phyloP scores from a whole-genome alignment of 2,888 invertebrate genomes.

The Troides aeacus region DNA sequence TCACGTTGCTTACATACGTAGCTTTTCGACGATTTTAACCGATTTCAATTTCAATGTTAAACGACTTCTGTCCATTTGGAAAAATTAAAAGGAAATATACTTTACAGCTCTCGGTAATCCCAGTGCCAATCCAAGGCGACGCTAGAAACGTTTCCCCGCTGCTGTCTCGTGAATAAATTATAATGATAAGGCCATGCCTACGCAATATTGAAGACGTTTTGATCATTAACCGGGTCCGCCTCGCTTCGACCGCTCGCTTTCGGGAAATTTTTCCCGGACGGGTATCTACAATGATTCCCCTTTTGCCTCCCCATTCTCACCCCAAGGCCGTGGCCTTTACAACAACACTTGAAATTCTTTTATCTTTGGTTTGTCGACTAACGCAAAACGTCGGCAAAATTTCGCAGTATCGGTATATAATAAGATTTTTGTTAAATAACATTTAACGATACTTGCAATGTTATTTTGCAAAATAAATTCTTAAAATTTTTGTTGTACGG shows the following conservation, averaged over 20 bases:
- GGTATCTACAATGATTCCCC: constrained; percentile 50
- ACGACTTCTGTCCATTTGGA: constrained; percentile 6
- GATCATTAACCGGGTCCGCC: constrained; percentile 63
- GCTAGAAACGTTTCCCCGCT: constrained; percentile 43
- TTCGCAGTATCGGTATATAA: constrained; percentile 40
- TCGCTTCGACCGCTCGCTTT: constrained; percentile 46
- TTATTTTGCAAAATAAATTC: no score
- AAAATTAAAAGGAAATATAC: constrained; percentile 25
- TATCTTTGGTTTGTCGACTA: constrained; percentile 56
- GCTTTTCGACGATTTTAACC: constrained; percentile 34
- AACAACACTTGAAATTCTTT: constrained; percentile 65
- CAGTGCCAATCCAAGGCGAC: constrained; percentile 32
- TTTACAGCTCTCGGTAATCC: constrained; percentile 31
- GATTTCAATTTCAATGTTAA: constrained; percentile 1
- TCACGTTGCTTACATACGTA: no score
- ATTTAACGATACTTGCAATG: not conserved
- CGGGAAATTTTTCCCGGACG: constrained; percentile 60
- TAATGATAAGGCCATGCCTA: constrained; percentile 72
- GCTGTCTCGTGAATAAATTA: constrained; percentile 74
- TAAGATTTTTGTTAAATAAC: not conserved
- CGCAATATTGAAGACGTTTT: constrained; percentile 75
- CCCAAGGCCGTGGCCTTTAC: constrained; percentile 50
- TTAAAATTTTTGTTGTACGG: no score
- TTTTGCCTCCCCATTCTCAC: constrained; percentile 46
- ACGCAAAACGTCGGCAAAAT: constrained; percentile 45